phyloP scores from a whole-genome alignment of 2,113 vertebrate species.

The Eptesicus fuscus region DNA sequence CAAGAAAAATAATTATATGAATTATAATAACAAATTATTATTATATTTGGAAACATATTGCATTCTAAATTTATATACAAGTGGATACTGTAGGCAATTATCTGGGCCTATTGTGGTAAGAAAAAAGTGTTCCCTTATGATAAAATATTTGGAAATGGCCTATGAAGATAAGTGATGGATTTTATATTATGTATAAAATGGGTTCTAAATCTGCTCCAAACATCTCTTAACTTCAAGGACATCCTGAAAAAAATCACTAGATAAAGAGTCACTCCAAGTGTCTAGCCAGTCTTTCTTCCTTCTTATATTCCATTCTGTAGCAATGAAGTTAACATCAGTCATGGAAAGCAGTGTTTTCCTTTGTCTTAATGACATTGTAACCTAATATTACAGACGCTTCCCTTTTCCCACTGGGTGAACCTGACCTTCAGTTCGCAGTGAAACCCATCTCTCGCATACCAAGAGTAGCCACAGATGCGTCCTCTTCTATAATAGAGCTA shows the following conservation, averaged over 20 bases:
- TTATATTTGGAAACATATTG: background rate
- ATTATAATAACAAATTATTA: background rate
- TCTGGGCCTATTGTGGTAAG: background rate
- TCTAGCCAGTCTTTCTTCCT: background rate
- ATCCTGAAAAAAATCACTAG: background rate
- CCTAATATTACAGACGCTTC: background rate
- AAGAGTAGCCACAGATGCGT: background rate
- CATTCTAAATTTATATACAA: background rate
- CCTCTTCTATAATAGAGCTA: background rate
- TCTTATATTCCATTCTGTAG: background rate
- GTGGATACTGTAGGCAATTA: background rate
- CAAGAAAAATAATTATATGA: background rate
- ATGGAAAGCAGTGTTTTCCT: background rate
- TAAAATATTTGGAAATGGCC: background rate
- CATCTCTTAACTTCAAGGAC: background rate
- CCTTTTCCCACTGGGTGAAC: background rate
- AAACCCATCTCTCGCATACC: background rate
- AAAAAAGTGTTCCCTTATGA: background rate
- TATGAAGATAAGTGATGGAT: background rate
- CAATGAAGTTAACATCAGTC: background rate
- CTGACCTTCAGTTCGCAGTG: background rate
- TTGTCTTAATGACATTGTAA: background rate
- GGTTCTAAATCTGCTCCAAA: background rate
- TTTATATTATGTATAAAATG: background rate
- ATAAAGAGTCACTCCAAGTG: background rate